Evolutionary conservation across 2,797 vertebrate species (phyloP).

Genomic region (Semotilus atromaculatus): DNA sequence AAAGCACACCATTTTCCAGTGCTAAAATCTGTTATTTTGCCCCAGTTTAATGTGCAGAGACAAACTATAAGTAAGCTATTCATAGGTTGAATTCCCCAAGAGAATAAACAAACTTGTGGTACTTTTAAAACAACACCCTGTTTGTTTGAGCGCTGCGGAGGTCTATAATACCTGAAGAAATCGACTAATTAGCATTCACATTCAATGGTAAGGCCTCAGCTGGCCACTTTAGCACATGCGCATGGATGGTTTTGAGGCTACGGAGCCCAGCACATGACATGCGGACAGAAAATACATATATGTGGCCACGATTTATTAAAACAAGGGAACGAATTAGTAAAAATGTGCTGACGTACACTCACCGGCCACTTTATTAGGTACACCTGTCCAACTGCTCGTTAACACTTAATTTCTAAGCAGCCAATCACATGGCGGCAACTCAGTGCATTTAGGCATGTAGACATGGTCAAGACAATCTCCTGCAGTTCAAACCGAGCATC

Average conservation of each 20-base stretch:
- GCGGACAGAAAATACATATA: not conserved
- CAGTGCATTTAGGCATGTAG: no score
- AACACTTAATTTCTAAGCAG: no score
- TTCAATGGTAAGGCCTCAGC: not conserved
- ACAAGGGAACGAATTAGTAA: not conserved
- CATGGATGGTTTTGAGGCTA: not conserved
- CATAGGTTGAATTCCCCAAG: not conserved
- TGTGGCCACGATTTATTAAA: no score
- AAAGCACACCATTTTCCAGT: not conserved
- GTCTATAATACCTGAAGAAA: not conserved
- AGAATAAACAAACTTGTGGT: constrained; percentile 4
- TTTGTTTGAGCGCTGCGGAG: not conserved
- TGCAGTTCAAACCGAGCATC: no score
- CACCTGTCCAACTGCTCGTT: no score
- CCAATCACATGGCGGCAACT: no score
- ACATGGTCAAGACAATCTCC: no score
- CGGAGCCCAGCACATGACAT: not conserved
- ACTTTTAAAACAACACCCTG: constrained; percentile 3
- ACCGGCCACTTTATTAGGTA: no score
- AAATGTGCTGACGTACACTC: not conserved
- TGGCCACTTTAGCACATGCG: not conserved
- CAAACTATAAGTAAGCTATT: not conserved
- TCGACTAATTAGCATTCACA: no score
- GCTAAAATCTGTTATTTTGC: not conserved
- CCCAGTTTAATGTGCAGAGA: not conserved